These are phyloP conservation scores for Myodes glareolus DNA, from an alignment of 2,113 vertebrate species.

Conservation along the genomic window DNA sequence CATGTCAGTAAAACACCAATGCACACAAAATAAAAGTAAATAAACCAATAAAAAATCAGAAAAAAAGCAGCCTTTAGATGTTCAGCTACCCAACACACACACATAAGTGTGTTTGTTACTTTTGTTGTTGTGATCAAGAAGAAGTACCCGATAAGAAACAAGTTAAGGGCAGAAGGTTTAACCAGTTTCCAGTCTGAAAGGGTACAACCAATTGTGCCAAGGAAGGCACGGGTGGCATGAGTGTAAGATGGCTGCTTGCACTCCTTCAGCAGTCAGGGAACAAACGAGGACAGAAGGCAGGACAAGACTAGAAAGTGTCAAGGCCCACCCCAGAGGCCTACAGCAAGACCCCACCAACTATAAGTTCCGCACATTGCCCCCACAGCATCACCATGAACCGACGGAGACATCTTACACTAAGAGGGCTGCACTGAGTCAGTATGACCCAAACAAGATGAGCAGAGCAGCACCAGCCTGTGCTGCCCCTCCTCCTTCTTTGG, in stretches of 20 bases:
- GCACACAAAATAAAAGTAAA: neutral
- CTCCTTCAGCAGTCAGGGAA: neutral
- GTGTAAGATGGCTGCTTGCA: too few relatives aligned
- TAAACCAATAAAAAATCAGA: neutral
- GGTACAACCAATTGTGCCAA: neutral
- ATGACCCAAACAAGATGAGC: neutral
- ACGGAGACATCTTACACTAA: too few relatives aligned
- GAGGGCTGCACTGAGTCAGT: neutral
- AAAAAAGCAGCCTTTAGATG: neutral
- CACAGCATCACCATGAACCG: neutral
- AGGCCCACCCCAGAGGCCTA: too few relatives aligned
- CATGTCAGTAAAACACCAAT: neutral
- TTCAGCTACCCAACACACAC: neutral
- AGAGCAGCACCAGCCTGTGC: neutral
- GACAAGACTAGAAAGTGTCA: neutral
- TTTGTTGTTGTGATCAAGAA: neutral
- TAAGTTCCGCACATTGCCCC: neutral
- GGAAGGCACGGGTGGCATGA: neutral
- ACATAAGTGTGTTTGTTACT: neutral
- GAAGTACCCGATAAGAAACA: neutral
- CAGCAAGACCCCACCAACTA: neutral
- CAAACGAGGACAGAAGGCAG: neutral
- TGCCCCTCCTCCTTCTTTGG: neutral
- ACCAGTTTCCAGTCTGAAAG: neutral
- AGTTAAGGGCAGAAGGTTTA: neutral